Percentiles rank a stretch among this genome's conserved stretches.
Conservation (phyloP, 2,888 invertebrate genomes). For the Dryobotodes eremita region DNA sequence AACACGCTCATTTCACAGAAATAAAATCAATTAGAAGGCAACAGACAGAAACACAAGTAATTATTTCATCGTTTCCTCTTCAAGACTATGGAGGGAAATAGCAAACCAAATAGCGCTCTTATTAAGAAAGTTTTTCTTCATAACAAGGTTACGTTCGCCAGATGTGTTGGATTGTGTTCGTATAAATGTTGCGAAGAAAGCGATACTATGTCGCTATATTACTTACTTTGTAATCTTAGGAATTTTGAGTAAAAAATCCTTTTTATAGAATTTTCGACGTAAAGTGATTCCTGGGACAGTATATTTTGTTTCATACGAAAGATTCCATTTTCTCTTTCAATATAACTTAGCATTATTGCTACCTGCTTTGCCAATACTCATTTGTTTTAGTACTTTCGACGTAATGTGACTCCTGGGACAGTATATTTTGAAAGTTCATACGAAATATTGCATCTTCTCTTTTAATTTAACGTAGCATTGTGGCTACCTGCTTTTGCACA, state of each 20-base stretch:
- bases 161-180: constrained; percentile 86
- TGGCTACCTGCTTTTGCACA: background rate
- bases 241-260: constrained; percentile 28
- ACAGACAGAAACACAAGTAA: constrained; percentile 67
- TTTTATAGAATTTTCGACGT: background rate
- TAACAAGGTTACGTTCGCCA: constrained; percentile 89
- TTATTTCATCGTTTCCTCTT: constrained; percentile 78
- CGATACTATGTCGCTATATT: constrained; percentile 60
- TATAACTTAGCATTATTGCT: background rate
- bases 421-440: too few relatives aligned
- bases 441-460: too few relatives aligned
- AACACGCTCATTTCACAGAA: constrained; percentile 29
- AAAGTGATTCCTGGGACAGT: background rate
- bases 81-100: constrained; percentile 75
- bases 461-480: too few relatives aligned
- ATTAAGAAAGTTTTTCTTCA: constrained; percentile 90
- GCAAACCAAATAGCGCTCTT: constrained; percentile 85
- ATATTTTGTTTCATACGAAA: background rate
- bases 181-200: constrained; percentile 77
- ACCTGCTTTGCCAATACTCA: too few relatives aligned
- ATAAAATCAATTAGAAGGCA: constrained; percentile 51
- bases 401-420: too few relatives aligned
- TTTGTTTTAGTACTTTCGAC: too few relatives aligned
- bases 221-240: constrained; percentile 46
- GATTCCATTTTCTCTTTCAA: background rate